Percentiles rank a stretch among this genome's conserved stretches.
phyloP scores from a whole-genome alignment of 2,113 vertebrate species.

The Zootoca vivipara region DNA sequence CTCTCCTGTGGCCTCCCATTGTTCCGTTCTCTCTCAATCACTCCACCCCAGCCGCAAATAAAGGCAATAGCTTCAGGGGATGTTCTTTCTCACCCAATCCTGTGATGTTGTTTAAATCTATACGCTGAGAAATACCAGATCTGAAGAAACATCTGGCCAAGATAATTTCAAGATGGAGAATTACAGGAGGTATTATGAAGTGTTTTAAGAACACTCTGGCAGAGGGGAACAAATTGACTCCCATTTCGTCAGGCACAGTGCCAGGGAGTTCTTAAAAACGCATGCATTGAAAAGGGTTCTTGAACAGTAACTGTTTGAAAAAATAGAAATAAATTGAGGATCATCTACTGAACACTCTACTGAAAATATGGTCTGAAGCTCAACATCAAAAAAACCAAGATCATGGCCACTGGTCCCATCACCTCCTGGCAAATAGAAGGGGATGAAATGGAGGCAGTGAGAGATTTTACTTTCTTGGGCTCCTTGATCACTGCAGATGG shows the following conservation, averaged over 20 bases:
- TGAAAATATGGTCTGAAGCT: too few species aligned
- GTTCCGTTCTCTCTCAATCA: conserved; percentile 47
- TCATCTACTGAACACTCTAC: not conserved
- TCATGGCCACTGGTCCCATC: too few species aligned
- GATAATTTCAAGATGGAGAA: conserved; percentile 17
- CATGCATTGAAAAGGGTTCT: not conserved
- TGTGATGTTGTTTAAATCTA: conserved; percentile 15
- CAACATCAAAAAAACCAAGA: too few species aligned
- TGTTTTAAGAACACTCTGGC: not conserved
- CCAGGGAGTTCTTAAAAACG: not conserved
- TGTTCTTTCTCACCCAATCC: conserved; percentile 18
- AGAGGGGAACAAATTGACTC: too few species aligned
- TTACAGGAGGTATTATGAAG: not conserved
- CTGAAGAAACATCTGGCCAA: not conserved
- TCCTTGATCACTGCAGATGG: too few species aligned
- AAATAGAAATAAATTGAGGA: not conserved
- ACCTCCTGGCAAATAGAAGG: too few species aligned
- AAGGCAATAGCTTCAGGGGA: conserved; percentile 28
- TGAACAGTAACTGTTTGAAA: not conserved
- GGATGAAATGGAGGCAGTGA: too few species aligned
- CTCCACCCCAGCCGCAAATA: conserved; percentile 53
- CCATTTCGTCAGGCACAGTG: not conserved
- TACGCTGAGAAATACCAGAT: not conserved
- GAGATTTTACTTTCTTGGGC: too few species aligned
- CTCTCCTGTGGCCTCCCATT: conserved; percentile 47